A percentile compares a stretch with the other conserved stretches of the same genome.
Conservation (phyloP, 1,140 invertebrate genomes). For the Halictus rubicundus region DNA sequence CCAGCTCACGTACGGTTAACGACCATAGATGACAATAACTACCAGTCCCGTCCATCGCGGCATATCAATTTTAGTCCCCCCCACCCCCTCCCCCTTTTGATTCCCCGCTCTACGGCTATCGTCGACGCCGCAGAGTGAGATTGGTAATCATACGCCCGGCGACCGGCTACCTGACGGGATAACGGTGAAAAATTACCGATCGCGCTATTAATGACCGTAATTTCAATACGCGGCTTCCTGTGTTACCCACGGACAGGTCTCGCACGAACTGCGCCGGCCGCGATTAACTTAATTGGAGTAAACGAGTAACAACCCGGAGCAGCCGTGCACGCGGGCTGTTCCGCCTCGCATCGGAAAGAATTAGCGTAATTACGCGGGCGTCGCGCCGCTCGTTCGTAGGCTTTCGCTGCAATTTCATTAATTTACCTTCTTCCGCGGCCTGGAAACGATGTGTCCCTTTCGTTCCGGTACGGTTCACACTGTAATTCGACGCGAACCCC, state of each 20-base stretch:
- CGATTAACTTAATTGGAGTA: slow-evolving; percentile 63
- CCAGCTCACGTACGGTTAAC: slow-evolving; percentile 61
- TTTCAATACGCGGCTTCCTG: slow-evolving; percentile 62
- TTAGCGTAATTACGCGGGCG: slow-evolving; percentile 55
- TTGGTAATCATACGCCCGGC: slow-evolving; percentile 54
- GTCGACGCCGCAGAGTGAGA: slow-evolving; percentile 22
- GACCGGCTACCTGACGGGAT: slow-evolving; percentile 39
- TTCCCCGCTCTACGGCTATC: not conserved
- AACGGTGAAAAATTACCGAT: slow-evolving; percentile 62
- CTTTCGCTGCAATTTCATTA: slow-evolving; percentile 30
- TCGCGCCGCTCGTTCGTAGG: slow-evolving; percentile 14
- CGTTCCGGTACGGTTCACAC: not conserved
- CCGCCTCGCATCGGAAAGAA: slow-evolving; percentile 29
- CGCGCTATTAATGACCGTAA: slow-evolving; percentile 61
- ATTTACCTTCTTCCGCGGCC: slow-evolving; percentile 22
- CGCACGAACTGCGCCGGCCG: slow-evolving; percentile 27
- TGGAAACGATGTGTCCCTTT: not conserved
- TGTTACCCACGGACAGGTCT: slow-evolving; percentile 46
- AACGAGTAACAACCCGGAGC: slow-evolving; percentile 51
- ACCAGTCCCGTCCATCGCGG: slow-evolving; percentile 42
- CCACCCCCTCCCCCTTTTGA: not conserved
- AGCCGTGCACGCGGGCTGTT: not conserved
- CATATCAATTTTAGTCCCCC: slow-evolving; percentile 60
- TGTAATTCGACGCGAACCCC: not conserved
- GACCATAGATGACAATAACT: slow-evolving; percentile 67